Percentiles rank a stretch among this genome's conserved stretches.
Conservation (phyloP, 2,888 invertebrate genomes). For the Actias luna region DNA sequence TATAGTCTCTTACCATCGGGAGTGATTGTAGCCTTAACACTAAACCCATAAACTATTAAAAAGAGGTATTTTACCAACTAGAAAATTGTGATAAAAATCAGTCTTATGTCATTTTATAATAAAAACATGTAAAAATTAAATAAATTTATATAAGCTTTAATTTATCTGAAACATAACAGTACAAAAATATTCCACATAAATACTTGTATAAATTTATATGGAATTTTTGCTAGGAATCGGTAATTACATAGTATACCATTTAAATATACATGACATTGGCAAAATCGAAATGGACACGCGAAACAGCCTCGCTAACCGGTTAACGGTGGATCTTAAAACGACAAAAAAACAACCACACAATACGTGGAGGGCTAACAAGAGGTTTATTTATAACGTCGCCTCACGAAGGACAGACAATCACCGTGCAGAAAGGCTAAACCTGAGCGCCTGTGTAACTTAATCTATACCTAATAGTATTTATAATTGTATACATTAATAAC, state of each 20-base stretch:
- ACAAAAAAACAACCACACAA: slow-evolving; percentile 49
- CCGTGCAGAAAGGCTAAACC: slow-evolving; percentile 33
- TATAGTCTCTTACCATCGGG: too few species aligned
- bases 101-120: too few species aligned
- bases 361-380: slow-evolving; percentile 47
- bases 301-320: slow-evolving; percentile 27
- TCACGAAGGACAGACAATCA: slow-evolving; percentile 75
- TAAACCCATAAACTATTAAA: too few species aligned
- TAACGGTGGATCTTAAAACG: slow-evolving; percentile 44
- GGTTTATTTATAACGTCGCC: slow-evolving; percentile 59
- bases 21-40: too few species aligned
- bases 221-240: neutral
- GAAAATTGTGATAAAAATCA: too few species aligned
- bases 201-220: neutral
- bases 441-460: neutral
- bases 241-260: neutral
- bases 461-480: neutral
- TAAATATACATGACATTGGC: neutral
- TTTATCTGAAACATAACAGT: too few species aligned
- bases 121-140: too few species aligned
- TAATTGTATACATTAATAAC: neutral
- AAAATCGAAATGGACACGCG: slow-evolving; percentile 4
- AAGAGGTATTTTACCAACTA: too few species aligned
- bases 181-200: neutral
- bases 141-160: too few species aligned